Conservation (phyloP, 2,888 invertebrate genomes). For the Syritta pipiens region DNA sequence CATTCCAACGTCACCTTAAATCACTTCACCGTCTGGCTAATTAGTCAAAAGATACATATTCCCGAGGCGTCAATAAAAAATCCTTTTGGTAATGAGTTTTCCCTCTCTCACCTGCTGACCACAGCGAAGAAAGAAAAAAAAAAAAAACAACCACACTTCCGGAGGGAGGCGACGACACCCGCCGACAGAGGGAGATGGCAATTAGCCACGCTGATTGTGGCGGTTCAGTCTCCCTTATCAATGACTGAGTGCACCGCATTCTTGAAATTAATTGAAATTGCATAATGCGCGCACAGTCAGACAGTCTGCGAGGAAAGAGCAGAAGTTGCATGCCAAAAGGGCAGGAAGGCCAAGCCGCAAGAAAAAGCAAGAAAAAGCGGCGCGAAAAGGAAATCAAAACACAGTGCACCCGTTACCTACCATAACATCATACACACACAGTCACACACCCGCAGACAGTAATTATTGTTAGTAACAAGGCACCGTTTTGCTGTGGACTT, state of each 20-base stretch:
- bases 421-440: slow-evolving; percentile 55
- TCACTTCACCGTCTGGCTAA: too few relatives aligned
- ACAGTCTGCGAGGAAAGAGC: not conserved
- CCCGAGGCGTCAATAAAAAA: too few relatives aligned
- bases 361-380: slow-evolving; percentile 20
- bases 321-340: slow-evolving; percentile 4
- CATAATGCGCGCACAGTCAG: slow-evolving; percentile 48
- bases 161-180: too few relatives aligned
- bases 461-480: slow-evolving; percentile 54
- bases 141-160: too few relatives aligned
- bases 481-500: slow-evolving; percentile 60
- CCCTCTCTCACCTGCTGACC: too few relatives aligned
- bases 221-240: slow-evolving; percentile 62
- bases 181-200: too few relatives aligned
- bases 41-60: too few relatives aligned
- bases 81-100: too few relatives aligned
- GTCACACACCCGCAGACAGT: slow-evolving; percentile 16
- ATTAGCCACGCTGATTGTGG: too few relatives aligned
- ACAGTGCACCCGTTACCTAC: slow-evolving; percentile 66
- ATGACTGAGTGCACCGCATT: slow-evolving; percentile 59
- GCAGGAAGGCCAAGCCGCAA: slow-evolving; percentile 5
- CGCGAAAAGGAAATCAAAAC: slow-evolving; percentile 44
- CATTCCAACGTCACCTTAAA: too few relatives aligned
- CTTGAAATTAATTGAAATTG: slow-evolving; percentile 59
- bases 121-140: too few relatives aligned